These are phyloP conservation scores for Amyelois transitella DNA, from an alignment of 1,140 invertebrate genomes.

Conservation along the genomic window DNA sequence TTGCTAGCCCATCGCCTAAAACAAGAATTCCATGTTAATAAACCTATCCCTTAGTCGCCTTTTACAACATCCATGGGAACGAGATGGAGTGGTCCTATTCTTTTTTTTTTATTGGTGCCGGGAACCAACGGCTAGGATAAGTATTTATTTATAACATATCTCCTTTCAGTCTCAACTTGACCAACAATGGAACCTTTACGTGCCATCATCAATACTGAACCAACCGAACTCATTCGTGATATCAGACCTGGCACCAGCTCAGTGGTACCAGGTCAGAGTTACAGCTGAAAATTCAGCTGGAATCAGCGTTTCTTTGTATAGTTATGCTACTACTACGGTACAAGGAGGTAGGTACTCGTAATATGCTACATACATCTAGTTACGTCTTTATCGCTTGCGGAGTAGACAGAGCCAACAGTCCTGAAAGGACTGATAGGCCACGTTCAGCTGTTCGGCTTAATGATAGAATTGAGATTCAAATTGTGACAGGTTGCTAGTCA, in stretches of 20 bases:
- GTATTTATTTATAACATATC: neutral
- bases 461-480: no score
- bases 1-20: no score
- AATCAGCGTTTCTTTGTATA: slow-evolving; percentile 79
- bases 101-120: neutral
- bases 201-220: slow-evolving; percentile 24
- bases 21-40: no score
- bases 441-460: no score
- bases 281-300: slow-evolving; percentile 88
- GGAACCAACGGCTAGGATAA: no score
- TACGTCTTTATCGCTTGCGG: no score
- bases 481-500: no score
- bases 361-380: no score
- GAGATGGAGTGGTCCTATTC: neutral
- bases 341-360: slow-evolving; percentile 81
- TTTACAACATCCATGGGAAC: no score
- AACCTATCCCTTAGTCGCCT: no score
- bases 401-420: no score
- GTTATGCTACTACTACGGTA: slow-evolving; percentile 86
- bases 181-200: slow-evolving; percentile 36
- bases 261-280: slow-evolving; percentile 85
- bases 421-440: no score
- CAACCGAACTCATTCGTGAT: slow-evolving; percentile 72
- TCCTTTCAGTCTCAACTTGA: slow-evolving; percentile 36
- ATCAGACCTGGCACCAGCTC: slow-evolving; percentile 82